phyloP scores from a whole-genome alignment of 2,797 vertebrate genomes.

The Pampus argenteus region DNA sequence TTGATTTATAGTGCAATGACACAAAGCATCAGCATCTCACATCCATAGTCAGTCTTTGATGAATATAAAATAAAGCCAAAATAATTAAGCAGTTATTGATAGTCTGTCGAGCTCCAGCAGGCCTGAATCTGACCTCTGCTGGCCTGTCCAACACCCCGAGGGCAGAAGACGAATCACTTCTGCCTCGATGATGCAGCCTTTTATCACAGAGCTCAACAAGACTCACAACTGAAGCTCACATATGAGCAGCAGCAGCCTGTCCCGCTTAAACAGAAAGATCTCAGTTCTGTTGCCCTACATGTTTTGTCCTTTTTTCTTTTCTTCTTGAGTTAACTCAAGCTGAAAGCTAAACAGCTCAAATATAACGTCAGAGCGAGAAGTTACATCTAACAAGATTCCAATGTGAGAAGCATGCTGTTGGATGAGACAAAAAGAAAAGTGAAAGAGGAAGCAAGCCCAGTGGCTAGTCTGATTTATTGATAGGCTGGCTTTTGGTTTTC shows the following conservation, averaged over 20 bases:
- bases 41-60: slow-evolving; percentile 16
- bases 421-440: slow-evolving; percentile 42
- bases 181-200: slow-evolving; percentile 56
- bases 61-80: slow-evolving; percentile 24
- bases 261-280: too few species aligned
- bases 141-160: slow-evolving; percentile 50
- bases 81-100: slow-evolving; percentile 25
- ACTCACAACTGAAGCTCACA: slow-evolving; percentile 1
- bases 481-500: slow-evolving; percentile 52
- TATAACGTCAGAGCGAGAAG: slow-evolving; percentile 15
- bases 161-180: slow-evolving; percentile 59
- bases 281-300: neutral
- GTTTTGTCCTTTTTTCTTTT: neutral
- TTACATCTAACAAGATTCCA: slow-evolving; percentile 11
- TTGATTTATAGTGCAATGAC: neutral
- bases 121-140: slow-evolving; percentile 31
- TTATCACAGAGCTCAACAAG: slow-evolving; percentile 46
- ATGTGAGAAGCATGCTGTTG: slow-evolving; percentile 6
- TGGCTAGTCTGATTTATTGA: slow-evolving; percentile 73
- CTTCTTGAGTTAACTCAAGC: neutral
- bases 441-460: slow-evolving; percentile 64
- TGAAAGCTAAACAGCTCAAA: slow-evolving; percentile 4
- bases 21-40: neutral
- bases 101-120: slow-evolving; percentile 8
- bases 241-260: slow-evolving; percentile 24